Evolutionary conservation across 2,797 vertebrate genomes (phyloP), one percentile per base, ranked within the genome.

Genomic region (Acanthurus tractus): DNA sequence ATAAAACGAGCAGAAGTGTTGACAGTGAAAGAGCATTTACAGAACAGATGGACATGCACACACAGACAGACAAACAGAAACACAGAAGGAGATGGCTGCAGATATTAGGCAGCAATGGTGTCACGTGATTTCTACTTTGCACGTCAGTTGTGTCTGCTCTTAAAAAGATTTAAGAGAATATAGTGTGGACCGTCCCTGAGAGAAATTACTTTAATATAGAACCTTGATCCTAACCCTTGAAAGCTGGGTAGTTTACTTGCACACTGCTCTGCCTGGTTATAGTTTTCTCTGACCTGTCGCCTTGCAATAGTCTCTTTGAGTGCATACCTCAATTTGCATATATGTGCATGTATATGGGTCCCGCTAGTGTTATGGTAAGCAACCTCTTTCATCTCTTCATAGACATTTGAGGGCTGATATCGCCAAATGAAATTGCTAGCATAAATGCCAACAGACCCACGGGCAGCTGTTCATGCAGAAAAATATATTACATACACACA

Each of bases 361-460:
- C 78, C 9, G 50, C 63, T 63, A 53, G 71, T 5, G 3, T 57
- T 65, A 69, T 69, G 53, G 63, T 73, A 70, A 76, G 68, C 66
- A 76, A 68, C 58, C 74, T 48, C 80, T 88, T 86, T 88, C 79
- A 88, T 90, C 89, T 86, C 66, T 69, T 66, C 63, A 67, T 14
- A 70, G 52, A 75, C 74, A 81, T 70, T 84, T 76, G 20, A 46
- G 42, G 78, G 48, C 61, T 18, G 50, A 86, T 74, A 78, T 73
- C 56, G 64, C 68, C 59, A 63, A 74, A 86, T 82, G 18, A 76
- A 88, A 83, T 62, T 83, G 82, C 58, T 6, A 6, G 65, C 22
- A 57, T 83, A 79, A 84, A 90, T 73, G 81, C 72, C 55, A 77
- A 59, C 34, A 50, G 40, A 78, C 67, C 79, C 69, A 23, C n/a